Evolutionary conservation across 2,888 invertebrate genomes (phyloP).

Genomic region (Scaptomyza parva): DNA sequence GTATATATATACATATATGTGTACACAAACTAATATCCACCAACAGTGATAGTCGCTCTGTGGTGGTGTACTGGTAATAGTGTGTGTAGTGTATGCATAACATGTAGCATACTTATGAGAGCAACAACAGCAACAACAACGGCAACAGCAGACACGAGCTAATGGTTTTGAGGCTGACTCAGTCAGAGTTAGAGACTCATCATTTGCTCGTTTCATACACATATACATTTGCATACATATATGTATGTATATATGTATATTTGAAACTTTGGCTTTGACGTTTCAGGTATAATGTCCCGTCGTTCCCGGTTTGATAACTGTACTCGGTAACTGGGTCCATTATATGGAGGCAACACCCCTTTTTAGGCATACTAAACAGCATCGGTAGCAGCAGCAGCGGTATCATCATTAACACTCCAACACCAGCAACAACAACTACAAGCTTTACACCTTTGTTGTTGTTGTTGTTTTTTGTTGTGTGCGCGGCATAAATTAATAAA

Average conservation of each 20-base stretch:
- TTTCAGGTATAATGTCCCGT: constrained; percentile 1
- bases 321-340: constrained; percentile 47
- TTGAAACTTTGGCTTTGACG: constrained; percentile 21
- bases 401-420: constrained; percentile 75
- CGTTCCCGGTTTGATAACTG: constrained; percentile 45
- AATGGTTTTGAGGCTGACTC: constrained; percentile 24
- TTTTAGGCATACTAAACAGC: constrained; percentile 67
- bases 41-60: not conserved
- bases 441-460: constrained; percentile 61
- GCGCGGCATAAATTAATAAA: constrained; percentile 82
- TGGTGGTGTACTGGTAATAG: not conserved
- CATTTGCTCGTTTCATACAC: constrained; percentile 74
- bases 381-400: constrained; percentile 51
- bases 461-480: constrained; percentile 44
- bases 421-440: constrained; percentile 48
- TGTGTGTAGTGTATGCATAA: constrained; percentile 43
- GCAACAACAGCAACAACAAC: constrained; percentile 37
- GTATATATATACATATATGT: constrained; percentile 14
- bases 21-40: constrained; percentile 9
- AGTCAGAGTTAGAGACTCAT: constrained; percentile 53
- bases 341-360: constrained; percentile 53
- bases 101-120: constrained; percentile 57
- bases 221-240: not conserved
- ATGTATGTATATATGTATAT: constrained; percentile 5
- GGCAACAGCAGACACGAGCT: constrained; percentile 5